Evolutionary conservation across 2,113 vertebrate genomes (phyloP).

Genomic region (Potamarius usumacintae): DNA sequence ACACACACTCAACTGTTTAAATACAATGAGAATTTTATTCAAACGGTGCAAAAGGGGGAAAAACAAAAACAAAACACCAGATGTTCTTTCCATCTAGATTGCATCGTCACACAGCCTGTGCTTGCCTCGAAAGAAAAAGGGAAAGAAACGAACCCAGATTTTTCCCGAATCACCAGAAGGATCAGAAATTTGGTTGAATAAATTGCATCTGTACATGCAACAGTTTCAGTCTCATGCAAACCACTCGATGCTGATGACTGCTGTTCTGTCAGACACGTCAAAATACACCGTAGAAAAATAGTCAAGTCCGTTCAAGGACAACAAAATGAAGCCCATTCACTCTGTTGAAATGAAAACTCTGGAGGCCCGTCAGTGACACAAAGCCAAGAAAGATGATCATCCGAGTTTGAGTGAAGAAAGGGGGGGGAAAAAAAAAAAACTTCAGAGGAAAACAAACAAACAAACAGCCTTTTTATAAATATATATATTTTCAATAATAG

Average conservation of each 20-base stretch:
- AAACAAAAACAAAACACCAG: conserved; percentile 65
- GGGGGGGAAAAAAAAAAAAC: conserved; percentile 64
- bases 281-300: conserved; percentile 64
- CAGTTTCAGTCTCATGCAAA: conserved; percentile 71
- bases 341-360: conserved; percentile 42
- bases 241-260: conserved; percentile 54
- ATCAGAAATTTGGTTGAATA: conserved; percentile 65
- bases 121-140: conserved; percentile 53
- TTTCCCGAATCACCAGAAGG: conserved; percentile 57
- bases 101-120: conserved; percentile 70
- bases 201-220: conserved; percentile 68
- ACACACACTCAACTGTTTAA: conserved; percentile 59
- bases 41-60: conserved; percentile 74
- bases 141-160: conserved; percentile 53
- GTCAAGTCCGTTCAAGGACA: conserved; percentile 22
- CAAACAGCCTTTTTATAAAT: conserved; percentile 67
- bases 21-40: conserved; percentile 81
- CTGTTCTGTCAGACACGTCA: conserved; percentile 57
- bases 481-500: conserved; percentile 64
- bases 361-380: conserved; percentile 64
- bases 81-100: conserved; percentile 74
- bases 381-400: conserved; percentile 72
- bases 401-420: conserved; percentile 54
- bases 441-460: conserved; percentile 62
- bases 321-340: conserved; percentile 53